phyloP scores from a whole-genome alignment of 2,797 vertebrate species.

The Pygocentrus nattereri region DNA sequence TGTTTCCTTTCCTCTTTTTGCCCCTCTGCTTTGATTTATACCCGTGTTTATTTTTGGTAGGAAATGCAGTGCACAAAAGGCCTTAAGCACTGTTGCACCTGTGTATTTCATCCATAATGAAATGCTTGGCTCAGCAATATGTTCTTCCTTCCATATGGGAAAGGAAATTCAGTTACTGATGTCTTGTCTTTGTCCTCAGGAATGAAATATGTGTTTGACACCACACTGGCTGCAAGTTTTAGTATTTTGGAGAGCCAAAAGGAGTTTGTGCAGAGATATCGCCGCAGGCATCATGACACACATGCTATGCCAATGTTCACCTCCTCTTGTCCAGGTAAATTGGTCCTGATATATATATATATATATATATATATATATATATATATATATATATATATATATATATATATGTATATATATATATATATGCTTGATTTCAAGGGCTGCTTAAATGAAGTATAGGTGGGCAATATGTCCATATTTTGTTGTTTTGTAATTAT shows the following conservation, averaged over 20 bases:
- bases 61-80: background rate
- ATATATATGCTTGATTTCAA: background rate
- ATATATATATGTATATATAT: no score
- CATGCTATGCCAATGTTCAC: conserved; percentile 94
- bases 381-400: no score
- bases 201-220: conserved; percentile 92
- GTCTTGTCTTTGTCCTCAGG: conserved; percentile 72
- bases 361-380: no score
- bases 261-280: conserved; percentile 91
- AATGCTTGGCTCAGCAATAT: background rate
- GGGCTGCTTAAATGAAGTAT: no score
- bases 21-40: background rate
- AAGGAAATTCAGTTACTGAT: background rate
- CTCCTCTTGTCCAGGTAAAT: conserved; percentile 94
- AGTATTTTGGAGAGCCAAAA: conserved; percentile 95
- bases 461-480: no score
- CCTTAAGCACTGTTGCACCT: background rate
- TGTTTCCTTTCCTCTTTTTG: background rate
- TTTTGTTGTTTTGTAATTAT: no score
- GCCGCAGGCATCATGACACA: conserved; percentile 85
- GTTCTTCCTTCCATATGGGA: background rate
- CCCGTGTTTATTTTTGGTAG: background rate
- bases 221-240: conserved; percentile 90
- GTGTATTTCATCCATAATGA: background rate
- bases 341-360: background rate